These are phyloP conservation scores for Clytia hemisphaerica DNA, from an alignment of 30 jellyfish, hydroid and myxozoan species.

Conservation along the genomic window DNA sequence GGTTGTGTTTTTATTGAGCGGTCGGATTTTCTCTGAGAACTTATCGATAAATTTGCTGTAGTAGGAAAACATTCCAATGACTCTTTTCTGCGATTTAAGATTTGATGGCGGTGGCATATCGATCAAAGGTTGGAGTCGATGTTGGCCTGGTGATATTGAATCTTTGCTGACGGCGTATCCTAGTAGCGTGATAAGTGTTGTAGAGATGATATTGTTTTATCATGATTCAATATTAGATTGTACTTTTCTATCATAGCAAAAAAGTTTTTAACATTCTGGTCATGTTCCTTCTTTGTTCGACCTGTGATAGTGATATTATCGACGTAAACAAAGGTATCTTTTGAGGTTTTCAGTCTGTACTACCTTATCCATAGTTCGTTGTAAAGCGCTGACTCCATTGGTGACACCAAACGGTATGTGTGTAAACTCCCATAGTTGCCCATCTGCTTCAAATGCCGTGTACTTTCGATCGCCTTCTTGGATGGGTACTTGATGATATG, in stretches of 20 bases:
- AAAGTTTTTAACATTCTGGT: conserved; percentile 1
- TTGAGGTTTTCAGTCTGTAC: conserved; percentile 21
- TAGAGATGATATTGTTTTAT: neutral
- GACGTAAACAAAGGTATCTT: conserved; percentile 35
- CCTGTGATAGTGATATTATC: conserved; percentile 48
- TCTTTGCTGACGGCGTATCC: conserved; percentile 6
- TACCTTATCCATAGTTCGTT: conserved; percentile 17
- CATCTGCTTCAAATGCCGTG: conserved; percentile 49
- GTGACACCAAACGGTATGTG: conserved; percentile 50
- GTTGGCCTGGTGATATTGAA: conserved; percentile 26
- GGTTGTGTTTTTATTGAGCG: too few species aligned
- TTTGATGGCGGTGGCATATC: conserved; percentile 30
- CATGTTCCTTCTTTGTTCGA: conserved; percentile 17
- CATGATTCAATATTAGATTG: conserved; percentile 20
- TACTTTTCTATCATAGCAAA: conserved; percentile 1
- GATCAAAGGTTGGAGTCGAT: conserved; percentile 37
- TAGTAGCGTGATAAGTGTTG: too few species aligned
- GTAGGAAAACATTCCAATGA: conserved; percentile 31
- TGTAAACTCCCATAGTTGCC: neutral
- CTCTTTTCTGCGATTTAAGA: neutral
- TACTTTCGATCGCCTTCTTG: neutral
- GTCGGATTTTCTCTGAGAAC: too few species aligned
- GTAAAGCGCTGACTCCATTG: conserved; percentile 40
- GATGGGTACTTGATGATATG: conserved; percentile 38
- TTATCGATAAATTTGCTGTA: too few species aligned